These are phyloP conservation scores for Taxidea taxus DNA, from an alignment of 2,113 vertebrate species.

Conservation along the genomic window DNA sequence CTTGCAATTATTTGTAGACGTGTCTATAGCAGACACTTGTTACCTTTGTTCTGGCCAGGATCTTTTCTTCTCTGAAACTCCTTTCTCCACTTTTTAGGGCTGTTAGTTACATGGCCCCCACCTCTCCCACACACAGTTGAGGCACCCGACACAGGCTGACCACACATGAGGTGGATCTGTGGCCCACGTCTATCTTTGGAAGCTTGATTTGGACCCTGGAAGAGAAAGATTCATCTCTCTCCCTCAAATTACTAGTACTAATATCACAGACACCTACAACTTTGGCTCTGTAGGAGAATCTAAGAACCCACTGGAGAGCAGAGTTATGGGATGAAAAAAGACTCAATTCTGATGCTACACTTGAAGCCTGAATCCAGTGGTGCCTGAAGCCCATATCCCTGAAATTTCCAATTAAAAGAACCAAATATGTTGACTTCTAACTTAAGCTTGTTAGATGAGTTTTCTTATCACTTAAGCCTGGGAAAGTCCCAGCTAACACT, in stretches of 20 bases:
- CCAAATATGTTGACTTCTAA: not conserved
- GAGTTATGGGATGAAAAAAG: not conserved
- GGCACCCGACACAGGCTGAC: not conserved
- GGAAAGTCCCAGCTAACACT: not conserved
- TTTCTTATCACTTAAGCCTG: not conserved
- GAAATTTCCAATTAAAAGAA: not conserved
- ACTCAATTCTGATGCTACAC: not conserved
- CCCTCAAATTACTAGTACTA: not conserved
- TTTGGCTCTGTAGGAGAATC: not conserved
- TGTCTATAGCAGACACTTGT: not conserved
- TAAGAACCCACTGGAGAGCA: not conserved
- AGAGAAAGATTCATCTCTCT: not conserved
- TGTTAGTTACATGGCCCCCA: not conserved
- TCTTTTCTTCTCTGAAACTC: not conserved
- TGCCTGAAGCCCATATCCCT: not conserved
- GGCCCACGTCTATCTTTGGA: not conserved
- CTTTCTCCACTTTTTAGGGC: not conserved
- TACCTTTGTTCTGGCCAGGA: not conserved
- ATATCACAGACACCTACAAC: not conserved
- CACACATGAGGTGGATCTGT: not conserved
- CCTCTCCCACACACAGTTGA: not conserved
- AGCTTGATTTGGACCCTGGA: not conserved
- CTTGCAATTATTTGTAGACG: not conserved
- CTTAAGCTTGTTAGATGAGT: not conserved
- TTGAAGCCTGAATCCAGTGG: not conserved